A percentile compares a stretch with the other conserved stretches of the same genome.
Conservation (phyloP, 2,113 vertebrate species). For the Anarhynchus alexandrinus region DNA sequence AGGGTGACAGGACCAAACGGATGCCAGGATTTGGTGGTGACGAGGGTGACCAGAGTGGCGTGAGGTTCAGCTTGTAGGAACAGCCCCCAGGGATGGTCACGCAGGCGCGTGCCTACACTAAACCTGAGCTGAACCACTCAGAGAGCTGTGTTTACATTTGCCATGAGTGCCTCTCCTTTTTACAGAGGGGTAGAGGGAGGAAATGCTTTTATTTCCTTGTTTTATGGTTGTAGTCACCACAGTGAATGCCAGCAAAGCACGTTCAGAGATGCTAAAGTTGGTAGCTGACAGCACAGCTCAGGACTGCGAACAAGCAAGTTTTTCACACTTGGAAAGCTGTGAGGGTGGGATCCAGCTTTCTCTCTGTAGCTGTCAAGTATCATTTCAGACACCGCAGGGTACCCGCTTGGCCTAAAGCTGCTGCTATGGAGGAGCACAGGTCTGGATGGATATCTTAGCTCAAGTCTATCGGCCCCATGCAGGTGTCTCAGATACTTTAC, state of each 20-base stretch:
- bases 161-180: background rate
- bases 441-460: background rate
- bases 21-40: background rate
- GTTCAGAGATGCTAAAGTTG: background rate
- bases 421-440: background rate
- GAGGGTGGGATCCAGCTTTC: background rate
- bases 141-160: background rate
- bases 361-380: background rate
- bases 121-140: background rate
- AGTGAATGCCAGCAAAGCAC: background rate
- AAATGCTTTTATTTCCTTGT: background rate
- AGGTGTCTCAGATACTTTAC: background rate
- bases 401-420: background rate
- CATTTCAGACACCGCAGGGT: background rate
- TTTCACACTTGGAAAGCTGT: background rate
- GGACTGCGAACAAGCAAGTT: background rate
- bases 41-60: background rate
- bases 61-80: background rate
- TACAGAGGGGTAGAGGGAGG: fast-evolving
- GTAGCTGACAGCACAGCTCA: background rate
- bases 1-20: background rate
- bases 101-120: background rate
- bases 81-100: background rate
- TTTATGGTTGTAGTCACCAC: background rate
- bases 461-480: background rate